Conservation (phyloP, 2,888 invertebrate species). For the Drosophila kambysellisi region DNA sequence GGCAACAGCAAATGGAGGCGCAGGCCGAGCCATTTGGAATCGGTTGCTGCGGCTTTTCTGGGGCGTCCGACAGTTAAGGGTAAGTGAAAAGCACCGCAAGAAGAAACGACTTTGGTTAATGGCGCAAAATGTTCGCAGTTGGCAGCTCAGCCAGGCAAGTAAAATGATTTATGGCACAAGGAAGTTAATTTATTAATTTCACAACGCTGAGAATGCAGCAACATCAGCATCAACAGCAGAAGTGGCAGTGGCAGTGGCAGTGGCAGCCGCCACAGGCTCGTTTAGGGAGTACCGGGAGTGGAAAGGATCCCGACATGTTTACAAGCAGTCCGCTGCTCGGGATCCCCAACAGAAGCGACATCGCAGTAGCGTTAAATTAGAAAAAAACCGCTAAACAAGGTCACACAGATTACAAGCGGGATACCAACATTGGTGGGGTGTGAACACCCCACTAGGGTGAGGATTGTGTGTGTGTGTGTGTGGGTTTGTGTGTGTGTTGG, state of each 20-base stretch:
- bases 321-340: slow-evolving; percentile 59
- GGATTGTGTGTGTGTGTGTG: slow-evolving; percentile 3
- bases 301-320: slow-evolving; percentile 50
- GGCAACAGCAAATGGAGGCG: slow-evolving; percentile 5
- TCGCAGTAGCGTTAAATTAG: slow-evolving; percentile 64
- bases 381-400: slow-evolving; percentile 70
- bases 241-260: slow-evolving; percentile 17
- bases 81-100: slow-evolving; percentile 79
- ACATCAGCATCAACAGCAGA: slow-evolving; percentile 15
- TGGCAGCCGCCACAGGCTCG: slow-evolving; percentile 7
- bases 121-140: slow-evolving; percentile 79
- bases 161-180: slow-evolving; percentile 80
- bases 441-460: no score
- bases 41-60: slow-evolving; percentile 48
- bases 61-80: slow-evolving; percentile 64
- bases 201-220: slow-evolving; percentile 45
- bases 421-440: slow-evolving; percentile 26
- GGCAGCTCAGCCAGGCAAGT: slow-evolving; percentile 53
- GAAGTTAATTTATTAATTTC: slow-evolving; percentile 83
- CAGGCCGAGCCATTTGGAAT: slow-evolving; percentile 36
- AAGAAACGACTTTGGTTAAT: slow-evolving; percentile 73
- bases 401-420: slow-evolving; percentile 57
- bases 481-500: slow-evolving; percentile 6
- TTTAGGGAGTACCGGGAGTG: slow-evolving; percentile 30
- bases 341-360: slow-evolving; percentile 41